phyloP scores from a whole-genome alignment of 2,113 vertebrate genomes.

The Mesembrinibis cayennensis region DNA sequence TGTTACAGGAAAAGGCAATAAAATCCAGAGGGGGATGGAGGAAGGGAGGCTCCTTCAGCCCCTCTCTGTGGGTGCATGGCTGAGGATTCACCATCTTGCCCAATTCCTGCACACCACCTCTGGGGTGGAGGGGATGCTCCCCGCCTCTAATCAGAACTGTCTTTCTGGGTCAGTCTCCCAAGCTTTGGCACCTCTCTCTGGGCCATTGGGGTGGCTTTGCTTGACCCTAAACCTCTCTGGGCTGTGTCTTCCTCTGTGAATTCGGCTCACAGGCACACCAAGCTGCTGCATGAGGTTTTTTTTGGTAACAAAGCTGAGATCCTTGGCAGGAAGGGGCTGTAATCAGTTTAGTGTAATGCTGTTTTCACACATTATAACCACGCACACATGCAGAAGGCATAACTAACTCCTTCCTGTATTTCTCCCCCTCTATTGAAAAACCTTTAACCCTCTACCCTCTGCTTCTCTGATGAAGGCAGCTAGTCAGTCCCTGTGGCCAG shows the following conservation, averaged over 20 bases:
- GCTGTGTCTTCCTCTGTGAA: not conserved
- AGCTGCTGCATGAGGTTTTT: not conserved
- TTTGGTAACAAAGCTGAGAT: not conserved
- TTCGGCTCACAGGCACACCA: not conserved
- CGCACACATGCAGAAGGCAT: rapidly evolving
- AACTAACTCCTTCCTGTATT: not conserved
- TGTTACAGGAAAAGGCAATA: not conserved
- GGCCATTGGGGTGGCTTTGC: not conserved
- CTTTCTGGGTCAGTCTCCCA: not conserved
- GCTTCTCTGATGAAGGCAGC: not conserved
- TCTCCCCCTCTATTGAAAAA: not conserved
- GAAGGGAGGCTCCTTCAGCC: not conserved
- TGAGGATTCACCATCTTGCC: rapidly evolving
- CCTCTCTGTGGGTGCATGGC: rapidly evolving
- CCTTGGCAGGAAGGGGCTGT: not conserved
- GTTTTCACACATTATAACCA: not conserved
- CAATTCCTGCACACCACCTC: not conserved
- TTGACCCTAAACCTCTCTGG: not conserved
- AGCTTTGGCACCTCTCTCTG: not conserved
- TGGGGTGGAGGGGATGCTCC: rapidly evolving
- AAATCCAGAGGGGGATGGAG: not conserved
- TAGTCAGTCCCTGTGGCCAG: not conserved
- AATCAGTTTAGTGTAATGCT: not conserved
- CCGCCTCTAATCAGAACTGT: not conserved
- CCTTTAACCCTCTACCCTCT: not conserved